Evolutionary conservation across 2,113 vertebrate species (phyloP), one percentile per base, ranked within the genome.

Genomic region (Oryzias melastigma): DNA sequence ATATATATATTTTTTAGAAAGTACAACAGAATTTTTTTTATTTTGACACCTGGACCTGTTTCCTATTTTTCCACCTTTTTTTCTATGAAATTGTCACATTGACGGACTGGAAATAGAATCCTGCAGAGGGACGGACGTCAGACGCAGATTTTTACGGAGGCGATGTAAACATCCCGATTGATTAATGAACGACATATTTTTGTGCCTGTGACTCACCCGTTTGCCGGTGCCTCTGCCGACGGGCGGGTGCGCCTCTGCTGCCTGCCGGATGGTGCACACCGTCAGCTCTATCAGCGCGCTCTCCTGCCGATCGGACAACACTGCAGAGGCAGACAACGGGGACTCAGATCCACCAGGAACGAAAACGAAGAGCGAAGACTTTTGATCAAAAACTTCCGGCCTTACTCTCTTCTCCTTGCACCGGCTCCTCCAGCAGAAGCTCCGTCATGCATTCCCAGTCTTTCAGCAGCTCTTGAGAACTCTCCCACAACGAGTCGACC

Each of bases 401-500:
- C 73, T 72, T 93, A 99, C 96, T 93, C 91, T 99, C 97, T 70
- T 99, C 97, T 82, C 97, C 97, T 90, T 97, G 96, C 56, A 97
- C 94, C 29, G 97, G 94, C 77, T 99, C 97, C 90, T 99, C 97
- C 90, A 98, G 83, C 25, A 99, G 92, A 68, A 98, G 88, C 71
- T 99, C 96, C 3, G 95, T 93, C 97, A 99, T 99, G 88, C 97
- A 99, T 87, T 99, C 97, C 97, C 97, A 99, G 90, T 99, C 97
- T 83, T 98, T 99, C 72, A 99, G 89, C 64, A 99, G 90, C 84
- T 99, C 97, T 91, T 99, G 97, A 63, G 97, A 99, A 76, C 97
- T 99, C 82, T 99, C 97, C 97, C 97, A 99, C 81, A 99, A 85
- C 59, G 96, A 98, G 90, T 99, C 97, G 82, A 99, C 97, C 85